Conservation (phyloP, 2,797 vertebrate species). For the Ciconia nigra region DNA sequence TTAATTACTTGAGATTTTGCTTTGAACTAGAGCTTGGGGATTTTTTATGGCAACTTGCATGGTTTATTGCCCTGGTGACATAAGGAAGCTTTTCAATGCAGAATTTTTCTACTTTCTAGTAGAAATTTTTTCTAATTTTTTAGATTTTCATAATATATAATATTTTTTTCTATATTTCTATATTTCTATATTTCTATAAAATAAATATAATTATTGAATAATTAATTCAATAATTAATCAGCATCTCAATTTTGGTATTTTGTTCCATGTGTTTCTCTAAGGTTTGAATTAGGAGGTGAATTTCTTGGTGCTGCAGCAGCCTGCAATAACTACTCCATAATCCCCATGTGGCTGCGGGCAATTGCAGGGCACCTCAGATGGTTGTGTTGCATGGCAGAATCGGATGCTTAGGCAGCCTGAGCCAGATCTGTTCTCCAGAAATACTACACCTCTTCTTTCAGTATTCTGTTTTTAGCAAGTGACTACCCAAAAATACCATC, state of each 20-base stretch:
- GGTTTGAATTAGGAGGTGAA: not conserved
- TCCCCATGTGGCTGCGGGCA: too few species aligned
- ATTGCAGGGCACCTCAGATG: not conserved
- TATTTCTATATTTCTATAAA: too few species aligned
- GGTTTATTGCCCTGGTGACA: not conserved
- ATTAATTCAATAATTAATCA: too few species aligned
- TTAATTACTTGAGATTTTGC: not conserved
- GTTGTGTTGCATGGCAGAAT: not conserved
- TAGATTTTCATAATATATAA: too few species aligned
- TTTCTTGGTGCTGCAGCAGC: fast-evolving
- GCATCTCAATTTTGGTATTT: not conserved
- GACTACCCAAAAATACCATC: not conserved
- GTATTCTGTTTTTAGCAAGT: not conserved
- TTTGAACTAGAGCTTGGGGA: not conserved
- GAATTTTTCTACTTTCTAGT: not conserved
- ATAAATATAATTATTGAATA: too few species aligned
- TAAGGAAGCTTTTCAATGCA: not conserved
- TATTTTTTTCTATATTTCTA: too few species aligned
- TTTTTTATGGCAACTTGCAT: not conserved
- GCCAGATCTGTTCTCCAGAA: not conserved
- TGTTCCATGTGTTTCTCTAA: not conserved
- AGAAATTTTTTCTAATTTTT: not conserved
- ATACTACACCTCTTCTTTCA: not conserved
- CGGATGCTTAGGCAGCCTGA: not conserved
- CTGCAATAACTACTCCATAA: not conserved